Evolutionary conservation across 2,888 invertebrate genomes (phyloP).

Genomic region (Rutpela maculata): DNA sequence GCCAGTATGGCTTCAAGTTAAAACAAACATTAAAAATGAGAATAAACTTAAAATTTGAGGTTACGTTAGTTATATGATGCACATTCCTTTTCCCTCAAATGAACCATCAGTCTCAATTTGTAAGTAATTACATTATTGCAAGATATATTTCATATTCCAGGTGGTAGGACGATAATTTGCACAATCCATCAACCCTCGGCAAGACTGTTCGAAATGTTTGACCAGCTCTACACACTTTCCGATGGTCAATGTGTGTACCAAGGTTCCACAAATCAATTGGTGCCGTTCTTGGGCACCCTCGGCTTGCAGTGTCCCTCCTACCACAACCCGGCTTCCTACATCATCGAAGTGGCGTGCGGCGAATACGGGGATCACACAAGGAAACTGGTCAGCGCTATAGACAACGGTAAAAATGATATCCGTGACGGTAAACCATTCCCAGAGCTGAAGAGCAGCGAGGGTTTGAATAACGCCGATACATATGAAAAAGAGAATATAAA

Average conservation of each 20-base stretch:
- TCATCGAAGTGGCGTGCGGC: conserved; percentile 94
- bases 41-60: too few species aligned
- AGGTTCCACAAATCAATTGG: conserved; percentile 89
- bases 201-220: conserved; percentile 96
- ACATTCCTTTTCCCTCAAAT: too few species aligned
- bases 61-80: too few species aligned
- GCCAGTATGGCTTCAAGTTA: too few species aligned
- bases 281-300: conserved; percentile 87
- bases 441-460: conserved; percentile 71
- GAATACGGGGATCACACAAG: conserved; percentile 95
- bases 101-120: too few species aligned
- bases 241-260: conserved; percentile 97
- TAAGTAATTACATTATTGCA: neutral
- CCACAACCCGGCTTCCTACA: conserved; percentile 97
- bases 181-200: conserved; percentile 99
- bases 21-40: too few species aligned
- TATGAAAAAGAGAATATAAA: conserved; percentile 64
- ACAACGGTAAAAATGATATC: conserved; percentile 89
- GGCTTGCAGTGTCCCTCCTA: conserved; percentile 95
- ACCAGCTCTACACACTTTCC: conserved; percentile 93
- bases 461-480: conserved; percentile 73
- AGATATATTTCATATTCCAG: conserved; percentile 28
- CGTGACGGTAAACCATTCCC: conserved; percentile 84
- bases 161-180: conserved; percentile 95
- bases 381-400: conserved; percentile 89